Conservation (phyloP, 2,888 invertebrate genomes). For the Heliconius cydno region DNA sequence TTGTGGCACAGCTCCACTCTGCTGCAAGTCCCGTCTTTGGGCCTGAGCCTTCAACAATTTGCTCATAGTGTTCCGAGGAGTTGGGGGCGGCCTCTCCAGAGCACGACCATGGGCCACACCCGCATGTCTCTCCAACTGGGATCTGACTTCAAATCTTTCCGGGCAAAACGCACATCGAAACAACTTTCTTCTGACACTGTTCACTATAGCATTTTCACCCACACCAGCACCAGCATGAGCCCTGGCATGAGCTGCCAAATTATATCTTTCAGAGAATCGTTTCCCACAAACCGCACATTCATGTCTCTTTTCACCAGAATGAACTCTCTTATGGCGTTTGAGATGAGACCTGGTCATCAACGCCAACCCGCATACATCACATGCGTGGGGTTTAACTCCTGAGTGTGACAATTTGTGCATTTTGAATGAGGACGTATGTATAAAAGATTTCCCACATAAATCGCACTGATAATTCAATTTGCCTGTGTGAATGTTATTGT, state of each 20-base stretch:
- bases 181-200: slow-evolving; percentile 55
- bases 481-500: slow-evolving; percentile 85
- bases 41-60: slow-evolving; percentile 79
- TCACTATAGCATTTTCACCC: slow-evolving; percentile 47
- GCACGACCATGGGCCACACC: slow-evolving; percentile 71
- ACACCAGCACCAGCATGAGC: slow-evolving; percentile 41
- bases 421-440: slow-evolving; percentile 88
- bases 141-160: slow-evolving; percentile 75
- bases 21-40: slow-evolving; percentile 47
- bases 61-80: slow-evolving; percentile 80
- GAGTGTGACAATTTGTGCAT: slow-evolving; percentile 87
- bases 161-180: slow-evolving; percentile 77
- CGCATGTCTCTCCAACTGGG: slow-evolving; percentile 78
- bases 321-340: slow-evolving; percentile 86
- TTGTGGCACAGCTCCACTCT: not conserved
- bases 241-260: slow-evolving; percentile 77
- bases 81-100: slow-evolving; percentile 76
- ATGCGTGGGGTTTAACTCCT: slow-evolving; percentile 84
- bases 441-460: slow-evolving; percentile 85
- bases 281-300: slow-evolving; percentile 83
- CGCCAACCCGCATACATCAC: slow-evolving; percentile 84
- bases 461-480: slow-evolving; percentile 85
- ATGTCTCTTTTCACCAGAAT: slow-evolving; percentile 85
- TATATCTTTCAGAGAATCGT: slow-evolving; percentile 84
- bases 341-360: slow-evolving; percentile 86